Evolutionary conservation across 2,888 invertebrate genomes (phyloP).

Genomic region (Heliconius aoede): DNA sequence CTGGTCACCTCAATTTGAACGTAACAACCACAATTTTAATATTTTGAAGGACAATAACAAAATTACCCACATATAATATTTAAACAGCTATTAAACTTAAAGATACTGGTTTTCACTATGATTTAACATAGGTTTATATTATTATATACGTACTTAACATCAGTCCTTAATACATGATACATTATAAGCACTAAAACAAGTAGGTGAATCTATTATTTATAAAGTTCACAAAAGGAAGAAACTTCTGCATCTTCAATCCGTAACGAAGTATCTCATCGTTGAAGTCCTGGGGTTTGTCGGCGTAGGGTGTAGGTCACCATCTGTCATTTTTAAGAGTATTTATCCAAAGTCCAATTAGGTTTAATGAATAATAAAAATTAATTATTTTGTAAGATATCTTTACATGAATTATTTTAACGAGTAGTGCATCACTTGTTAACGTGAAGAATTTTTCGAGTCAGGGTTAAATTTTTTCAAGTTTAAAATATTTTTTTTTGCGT

Average conservation of each 20-base stretch:
- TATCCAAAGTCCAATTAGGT: too few relatives aligned
- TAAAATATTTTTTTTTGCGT: too few relatives aligned
- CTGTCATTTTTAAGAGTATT: background rate
- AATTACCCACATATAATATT: background rate
- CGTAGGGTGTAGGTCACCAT: background rate
- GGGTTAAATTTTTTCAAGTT: too few relatives aligned
- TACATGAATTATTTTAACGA: too few relatives aligned
- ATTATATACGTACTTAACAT: background rate
- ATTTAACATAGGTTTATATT: background rate
- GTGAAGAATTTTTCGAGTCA: too few relatives aligned
- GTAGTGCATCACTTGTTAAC: too few relatives aligned
- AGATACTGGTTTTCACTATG: background rate
- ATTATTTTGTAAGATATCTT: too few relatives aligned
- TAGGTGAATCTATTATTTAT: background rate
- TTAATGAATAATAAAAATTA: too few relatives aligned
- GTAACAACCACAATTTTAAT: background rate
- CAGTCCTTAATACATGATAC: background rate
- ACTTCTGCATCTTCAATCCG: background rate
- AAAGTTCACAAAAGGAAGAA: background rate
- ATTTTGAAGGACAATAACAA: background rate
- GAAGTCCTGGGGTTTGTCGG: background rate
- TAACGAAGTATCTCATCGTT: background rate
- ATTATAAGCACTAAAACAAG: background rate
- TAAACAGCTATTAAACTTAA: background rate
- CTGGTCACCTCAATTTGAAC: background rate